Conservation (phyloP, 2,113 vertebrate genomes). For the Gymnocephalus cernua region DNA sequence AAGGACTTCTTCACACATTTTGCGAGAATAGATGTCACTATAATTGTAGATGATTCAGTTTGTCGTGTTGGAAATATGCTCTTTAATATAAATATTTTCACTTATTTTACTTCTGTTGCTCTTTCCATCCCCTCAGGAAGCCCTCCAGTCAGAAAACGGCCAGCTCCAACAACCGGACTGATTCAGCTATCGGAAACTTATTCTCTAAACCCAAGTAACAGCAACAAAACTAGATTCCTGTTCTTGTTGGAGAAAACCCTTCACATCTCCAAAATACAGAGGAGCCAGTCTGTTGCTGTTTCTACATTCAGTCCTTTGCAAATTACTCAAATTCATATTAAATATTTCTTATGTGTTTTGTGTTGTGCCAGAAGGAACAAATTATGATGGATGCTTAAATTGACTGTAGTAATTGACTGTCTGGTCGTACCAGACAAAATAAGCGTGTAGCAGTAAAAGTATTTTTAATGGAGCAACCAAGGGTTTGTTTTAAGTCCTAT, state of each 20-base stretch:
- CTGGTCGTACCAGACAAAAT: too few relatives aligned
- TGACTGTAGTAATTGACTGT: not conserved
- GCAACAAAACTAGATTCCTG: not conserved
- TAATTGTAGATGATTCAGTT: not conserved
- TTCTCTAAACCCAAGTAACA: constrained; percentile 11
- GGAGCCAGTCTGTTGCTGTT: not conserved
- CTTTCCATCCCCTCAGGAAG: constrained; percentile 35
- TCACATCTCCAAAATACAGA: not conserved
- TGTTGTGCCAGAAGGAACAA: not conserved
- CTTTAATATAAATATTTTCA: too few relatives aligned
- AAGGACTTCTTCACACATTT: not conserved
- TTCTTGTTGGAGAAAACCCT: not conserved
- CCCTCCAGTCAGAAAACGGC: not conserved
- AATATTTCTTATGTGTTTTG: not conserved
- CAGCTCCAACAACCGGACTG: not conserved
- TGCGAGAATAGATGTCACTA: not conserved
- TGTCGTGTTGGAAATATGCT: fast-evolving
- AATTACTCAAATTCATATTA: not conserved
- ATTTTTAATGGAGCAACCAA: too few relatives aligned
- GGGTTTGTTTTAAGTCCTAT: too few relatives aligned
- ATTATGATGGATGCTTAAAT: not conserved
- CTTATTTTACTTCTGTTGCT: not conserved
- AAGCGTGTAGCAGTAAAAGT: not conserved
- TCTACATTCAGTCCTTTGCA: not conserved
- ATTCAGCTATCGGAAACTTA: not conserved